These are phyloP conservation scores for Tuberolachnus salignus DNA, from an alignment of 2,888 invertebrate species.

Conservation along the genomic window DNA sequence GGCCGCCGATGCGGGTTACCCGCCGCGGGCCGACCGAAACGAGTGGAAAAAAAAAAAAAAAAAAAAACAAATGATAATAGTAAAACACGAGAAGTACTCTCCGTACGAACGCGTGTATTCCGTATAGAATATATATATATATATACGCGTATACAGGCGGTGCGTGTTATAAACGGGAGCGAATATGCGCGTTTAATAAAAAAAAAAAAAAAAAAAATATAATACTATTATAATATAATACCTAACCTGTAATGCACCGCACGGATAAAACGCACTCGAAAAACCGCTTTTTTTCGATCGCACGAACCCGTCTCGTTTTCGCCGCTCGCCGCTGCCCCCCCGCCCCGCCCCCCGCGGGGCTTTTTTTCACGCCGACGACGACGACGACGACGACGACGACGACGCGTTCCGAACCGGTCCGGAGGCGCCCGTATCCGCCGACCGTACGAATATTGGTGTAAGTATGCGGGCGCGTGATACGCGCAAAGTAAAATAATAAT, in stretches of 20 bases:
- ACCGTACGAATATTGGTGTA: neutral
- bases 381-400: neutral
- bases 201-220: neutral
- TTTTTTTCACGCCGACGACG: neutral
- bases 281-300: no score
- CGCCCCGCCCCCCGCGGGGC: neutral
- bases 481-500: no score
- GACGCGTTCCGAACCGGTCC: neutral
- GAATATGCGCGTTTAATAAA: neutral
- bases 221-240: neutral
- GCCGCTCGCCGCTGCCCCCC: no score
- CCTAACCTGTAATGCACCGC: neutral
- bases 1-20: neutral
- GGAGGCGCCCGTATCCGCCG: neutral
- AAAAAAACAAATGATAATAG: neutral
- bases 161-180: neutral
- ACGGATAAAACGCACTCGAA: neutral
- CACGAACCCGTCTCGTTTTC: no score
- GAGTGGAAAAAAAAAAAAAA: neutral
- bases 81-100: neutral
- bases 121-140: neutral
- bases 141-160: neutral
- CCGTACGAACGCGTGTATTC: neutral
- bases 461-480: no score
- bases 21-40: slow-evolving; percentile 8